phyloP scores from a whole-genome alignment of 2,113 vertebrate genomes.

The Microtus oregoni region DNA sequence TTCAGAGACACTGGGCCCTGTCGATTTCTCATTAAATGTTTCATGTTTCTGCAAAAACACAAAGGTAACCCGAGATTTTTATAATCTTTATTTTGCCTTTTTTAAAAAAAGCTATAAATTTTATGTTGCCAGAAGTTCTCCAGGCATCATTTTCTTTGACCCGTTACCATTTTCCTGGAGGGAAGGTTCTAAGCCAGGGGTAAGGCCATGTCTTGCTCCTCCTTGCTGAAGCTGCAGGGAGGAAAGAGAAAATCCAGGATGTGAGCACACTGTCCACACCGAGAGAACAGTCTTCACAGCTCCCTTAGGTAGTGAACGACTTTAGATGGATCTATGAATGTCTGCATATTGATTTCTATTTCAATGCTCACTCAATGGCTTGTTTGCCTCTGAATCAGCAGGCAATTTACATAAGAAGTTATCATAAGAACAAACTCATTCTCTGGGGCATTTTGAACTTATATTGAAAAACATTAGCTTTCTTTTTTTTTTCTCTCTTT shows the following conservation, averaged over 20 bases:
- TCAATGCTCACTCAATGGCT: not conserved
- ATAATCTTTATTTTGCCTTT: not conserved
- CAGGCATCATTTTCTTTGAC: not conserved
- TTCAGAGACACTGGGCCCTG: not conserved
- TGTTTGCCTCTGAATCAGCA: slow-evolving; percentile 42
- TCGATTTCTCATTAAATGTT: not conserved
- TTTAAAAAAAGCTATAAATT: not conserved
- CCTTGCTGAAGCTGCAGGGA: not conserved
- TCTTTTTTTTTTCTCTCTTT: not conserved
- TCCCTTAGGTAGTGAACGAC: not conserved
- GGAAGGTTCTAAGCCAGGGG: not conserved
- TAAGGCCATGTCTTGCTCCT: not conserved
- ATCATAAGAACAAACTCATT: slow-evolving; percentile 58
- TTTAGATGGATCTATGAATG: not conserved
- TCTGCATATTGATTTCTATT: not conserved
- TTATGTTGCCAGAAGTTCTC: not conserved
- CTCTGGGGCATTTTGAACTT: slow-evolving; percentile 62
- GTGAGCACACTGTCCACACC: not conserved
- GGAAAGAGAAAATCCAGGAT: not conserved
- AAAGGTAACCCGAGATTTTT: not conserved
- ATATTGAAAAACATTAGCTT: slow-evolving; percentile 58
- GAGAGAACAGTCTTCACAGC: not conserved
- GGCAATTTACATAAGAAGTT: slow-evolving; percentile 66
- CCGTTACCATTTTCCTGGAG: not conserved
- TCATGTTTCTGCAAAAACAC: slow-evolving; percentile 19